Conservation (phyloP, 2,888 invertebrate genomes). For the Leptothorax acervorum region DNA sequence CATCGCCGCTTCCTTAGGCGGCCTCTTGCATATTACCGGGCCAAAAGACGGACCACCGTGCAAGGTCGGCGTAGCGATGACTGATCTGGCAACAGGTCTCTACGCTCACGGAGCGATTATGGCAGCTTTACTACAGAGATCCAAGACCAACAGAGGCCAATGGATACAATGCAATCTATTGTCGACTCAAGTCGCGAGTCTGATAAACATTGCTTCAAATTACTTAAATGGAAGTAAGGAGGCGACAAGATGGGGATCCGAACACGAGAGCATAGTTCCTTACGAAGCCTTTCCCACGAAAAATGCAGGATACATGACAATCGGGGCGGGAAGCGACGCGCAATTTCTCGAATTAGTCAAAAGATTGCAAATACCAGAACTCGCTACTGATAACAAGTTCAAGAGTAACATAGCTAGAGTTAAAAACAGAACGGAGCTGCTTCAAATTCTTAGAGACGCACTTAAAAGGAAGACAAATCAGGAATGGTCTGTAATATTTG, state of each 20-base stretch:
- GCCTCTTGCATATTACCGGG: constrained; percentile 96
- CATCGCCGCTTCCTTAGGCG: constrained; percentile 97
- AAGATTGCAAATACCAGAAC: constrained; percentile 87
- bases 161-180: constrained; percentile 97
- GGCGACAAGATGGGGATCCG: constrained; percentile 95
- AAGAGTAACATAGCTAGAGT: constrained; percentile 92
- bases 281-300: constrained; percentile 95
- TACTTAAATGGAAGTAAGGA: constrained; percentile 95
- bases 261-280: constrained; percentile 97
- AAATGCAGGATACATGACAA: constrained; percentile 92
- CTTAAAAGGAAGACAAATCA: constrained; percentile 89
- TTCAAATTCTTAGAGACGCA: constrained; percentile 88
- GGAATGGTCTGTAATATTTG: constrained; percentile 92
- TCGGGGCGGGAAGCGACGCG: constrained; percentile 94
- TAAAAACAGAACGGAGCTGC: constrained; percentile 90
- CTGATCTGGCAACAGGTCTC: constrained; percentile 96
- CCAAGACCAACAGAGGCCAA: constrained; percentile 93
- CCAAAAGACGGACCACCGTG: constrained; percentile 93
- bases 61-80: constrained; percentile 97
- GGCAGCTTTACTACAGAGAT: constrained; percentile 93
- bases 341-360: constrained; percentile 92
- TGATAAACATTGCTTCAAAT: constrained; percentile 96
- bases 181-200: constrained; percentile 95
- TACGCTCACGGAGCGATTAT: constrained; percentile 98
- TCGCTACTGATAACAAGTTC: constrained; percentile 89